phyloP scores from a whole-genome alignment of 2,888 invertebrate genomes.

The Machimus atricapillus region DNA sequence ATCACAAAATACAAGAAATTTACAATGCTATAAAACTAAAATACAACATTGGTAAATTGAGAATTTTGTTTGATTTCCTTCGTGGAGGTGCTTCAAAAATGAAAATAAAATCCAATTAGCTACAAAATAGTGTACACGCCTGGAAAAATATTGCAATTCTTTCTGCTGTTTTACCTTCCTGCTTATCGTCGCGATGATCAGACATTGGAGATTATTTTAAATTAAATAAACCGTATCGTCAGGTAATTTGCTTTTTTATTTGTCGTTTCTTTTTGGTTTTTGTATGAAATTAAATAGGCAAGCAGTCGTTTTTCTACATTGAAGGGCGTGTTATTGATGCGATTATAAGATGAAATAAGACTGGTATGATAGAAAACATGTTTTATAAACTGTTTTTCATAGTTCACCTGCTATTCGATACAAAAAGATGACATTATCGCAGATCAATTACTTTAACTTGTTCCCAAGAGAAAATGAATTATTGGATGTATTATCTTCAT shows the following conservation, averaged over 20 bases:
- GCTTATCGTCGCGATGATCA: neutral
- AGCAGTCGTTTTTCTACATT: neutral
- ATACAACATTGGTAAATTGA: neutral
- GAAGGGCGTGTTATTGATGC: neutral
- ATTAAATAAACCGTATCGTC: neutral
- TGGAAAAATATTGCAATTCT: neutral
- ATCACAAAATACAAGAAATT: neutral
- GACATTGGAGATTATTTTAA: neutral
- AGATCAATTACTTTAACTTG: neutral
- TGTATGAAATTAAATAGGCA: neutral
- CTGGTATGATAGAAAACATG: neutral
- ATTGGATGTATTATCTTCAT: neutral
- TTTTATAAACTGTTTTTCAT: neutral
- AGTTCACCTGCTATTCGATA: neutral
- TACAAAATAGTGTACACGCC: neutral
- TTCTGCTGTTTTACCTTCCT: neutral
- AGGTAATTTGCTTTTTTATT: neutral
- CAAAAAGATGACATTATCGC: neutral
- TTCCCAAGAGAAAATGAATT: neutral
- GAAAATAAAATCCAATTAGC: neutral
- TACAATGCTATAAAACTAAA: neutral
- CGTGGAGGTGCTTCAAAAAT: neutral
- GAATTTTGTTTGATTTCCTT: neutral
- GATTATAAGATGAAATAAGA: neutral
- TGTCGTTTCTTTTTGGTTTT: neutral